Evolutionary conservation across 2,797 vertebrate species (phyloP), one percentile per base, ranked within the genome.

Genomic region (Microctenopoma stevenorrisi): DNA sequence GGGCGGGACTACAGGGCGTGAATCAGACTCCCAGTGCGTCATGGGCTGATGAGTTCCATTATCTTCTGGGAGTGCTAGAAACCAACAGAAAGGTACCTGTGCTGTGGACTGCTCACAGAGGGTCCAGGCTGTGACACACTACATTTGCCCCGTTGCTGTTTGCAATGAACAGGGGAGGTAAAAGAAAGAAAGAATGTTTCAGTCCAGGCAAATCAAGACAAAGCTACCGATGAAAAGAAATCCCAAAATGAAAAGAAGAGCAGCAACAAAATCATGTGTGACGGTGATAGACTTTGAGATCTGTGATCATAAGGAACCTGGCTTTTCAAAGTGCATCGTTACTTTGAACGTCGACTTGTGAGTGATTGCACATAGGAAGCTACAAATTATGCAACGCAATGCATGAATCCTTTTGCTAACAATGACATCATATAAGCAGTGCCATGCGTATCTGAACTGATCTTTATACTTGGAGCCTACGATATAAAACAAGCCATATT

Each of bases 51-150:
- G 92, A 94, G 94, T 97, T 97, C 94, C 94, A 98, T 97, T 95
- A 98, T 98, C 97, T 96, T 96, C 96, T 94, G 93, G 84, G 83
- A 74, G 88, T 94, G 96, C 96, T 96, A 96, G 95, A 97, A 97
- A 96, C 96, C 96, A 97, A 95, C 96, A 98, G 96, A 97, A 94
- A 96, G 94, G 96, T 99, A 99, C 97, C 97, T 98, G 96, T 94
- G 96, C 85, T 94, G 95, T 93, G 95, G 95, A 93, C 95, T 95
- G 96, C 92, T 96, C 96, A 95, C 96, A 96, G 96, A 96, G 93
- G 96, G 92, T 97, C 96, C 96, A 91, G 96, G 95, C 95, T 96
- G 95, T 94, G 96, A 96, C 95, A 95, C 91, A 95, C 94, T 97
- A 97, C 95, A 94, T 96, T 96, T 96, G 96, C 95, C 96, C 94